phyloP scores from a whole-genome alignment of 2,797 vertebrate species.

The Aselliscus stoliczkanus region DNA sequence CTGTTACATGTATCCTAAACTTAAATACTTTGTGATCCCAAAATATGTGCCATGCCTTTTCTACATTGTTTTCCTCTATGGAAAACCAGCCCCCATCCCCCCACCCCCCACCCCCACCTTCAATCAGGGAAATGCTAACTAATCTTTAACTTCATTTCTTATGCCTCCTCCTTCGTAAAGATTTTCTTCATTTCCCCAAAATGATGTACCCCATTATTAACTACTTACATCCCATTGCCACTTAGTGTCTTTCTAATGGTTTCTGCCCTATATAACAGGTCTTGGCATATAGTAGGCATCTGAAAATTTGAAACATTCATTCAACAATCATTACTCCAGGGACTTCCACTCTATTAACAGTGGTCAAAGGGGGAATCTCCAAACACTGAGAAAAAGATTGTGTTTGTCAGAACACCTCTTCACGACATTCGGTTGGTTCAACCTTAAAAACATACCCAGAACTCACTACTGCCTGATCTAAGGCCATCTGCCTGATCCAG shows the following conservation, averaged over 20 bases:
- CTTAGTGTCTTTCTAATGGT: neutral
- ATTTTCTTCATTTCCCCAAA: neutral
- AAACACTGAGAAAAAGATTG: neutral
- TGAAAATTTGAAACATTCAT: neutral
- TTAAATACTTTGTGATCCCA: neutral
- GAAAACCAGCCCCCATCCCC: neutral
- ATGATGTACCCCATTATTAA: neutral
- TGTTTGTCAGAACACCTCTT: neutral
- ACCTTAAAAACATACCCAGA: neutral
- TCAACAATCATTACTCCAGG: neutral
- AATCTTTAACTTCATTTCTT: neutral
- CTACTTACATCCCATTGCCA: neutral
- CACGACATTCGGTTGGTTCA: neutral
- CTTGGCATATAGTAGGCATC: neutral
- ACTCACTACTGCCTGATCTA: no score
- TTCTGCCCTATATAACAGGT: neutral
- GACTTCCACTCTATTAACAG: neutral
- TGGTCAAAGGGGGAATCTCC: neutral
- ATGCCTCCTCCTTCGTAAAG: neutral
- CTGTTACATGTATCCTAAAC: neutral
- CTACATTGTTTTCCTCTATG: neutral
- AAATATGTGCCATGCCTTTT: neutral
- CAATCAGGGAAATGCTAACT: neutral
- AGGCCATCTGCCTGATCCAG: no score
- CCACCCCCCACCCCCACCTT: no score